Evolutionary conservation across 2,888 invertebrate species (phyloP).

Genomic region (Furcula furcula): DNA sequence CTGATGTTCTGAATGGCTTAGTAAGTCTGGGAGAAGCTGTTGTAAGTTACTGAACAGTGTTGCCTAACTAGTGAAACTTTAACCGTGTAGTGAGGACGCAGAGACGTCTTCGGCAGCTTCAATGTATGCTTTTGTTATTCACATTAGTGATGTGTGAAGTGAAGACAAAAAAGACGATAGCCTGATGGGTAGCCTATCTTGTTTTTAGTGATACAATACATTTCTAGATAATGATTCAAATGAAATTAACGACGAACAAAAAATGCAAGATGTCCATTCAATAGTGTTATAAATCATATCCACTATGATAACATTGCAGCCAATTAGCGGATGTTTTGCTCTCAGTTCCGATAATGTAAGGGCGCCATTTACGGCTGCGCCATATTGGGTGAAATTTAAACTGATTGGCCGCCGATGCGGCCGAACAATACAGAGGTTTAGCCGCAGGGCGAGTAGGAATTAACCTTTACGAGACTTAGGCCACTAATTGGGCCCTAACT

Average conservation of each 20-base stretch:
- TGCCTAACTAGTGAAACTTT: too few relatives aligned
- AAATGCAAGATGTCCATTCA: slow-evolving; percentile 1
- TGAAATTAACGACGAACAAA: slow-evolving; percentile 13
- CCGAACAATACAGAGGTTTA: slow-evolving; percentile 64
- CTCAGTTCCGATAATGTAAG: slow-evolving; percentile 49
- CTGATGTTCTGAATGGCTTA: too few relatives aligned
- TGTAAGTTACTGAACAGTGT: too few relatives aligned
- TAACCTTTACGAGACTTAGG: slow-evolving; percentile 46
- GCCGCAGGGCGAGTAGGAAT: slow-evolving; percentile 46
- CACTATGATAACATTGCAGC: slow-evolving; percentile 60
- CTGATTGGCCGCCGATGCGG: slow-evolving; percentile 66
- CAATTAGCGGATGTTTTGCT: slow-evolving; percentile 66
- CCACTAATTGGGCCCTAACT: slow-evolving; percentile 70
- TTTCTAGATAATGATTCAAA: slow-evolving; percentile 6
- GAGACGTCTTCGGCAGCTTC: too few relatives aligned
- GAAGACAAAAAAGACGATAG: too few relatives aligned
- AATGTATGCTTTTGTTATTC: too few relatives aligned
- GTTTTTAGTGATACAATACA: slow-evolving; percentile 5
- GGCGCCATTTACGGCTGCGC: slow-evolving; percentile 50
- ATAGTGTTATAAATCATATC: slow-evolving; percentile 49
- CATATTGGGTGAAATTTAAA: slow-evolving; percentile 71
- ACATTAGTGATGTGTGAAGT: too few relatives aligned
- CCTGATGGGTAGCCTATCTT: too few relatives aligned
- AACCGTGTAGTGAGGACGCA: too few relatives aligned
- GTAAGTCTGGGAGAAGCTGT: too few relatives aligned